Base-by-base conservation (phyloP, 2,888 invertebrate genomes). In the Nomada ruficornis region DNA sequence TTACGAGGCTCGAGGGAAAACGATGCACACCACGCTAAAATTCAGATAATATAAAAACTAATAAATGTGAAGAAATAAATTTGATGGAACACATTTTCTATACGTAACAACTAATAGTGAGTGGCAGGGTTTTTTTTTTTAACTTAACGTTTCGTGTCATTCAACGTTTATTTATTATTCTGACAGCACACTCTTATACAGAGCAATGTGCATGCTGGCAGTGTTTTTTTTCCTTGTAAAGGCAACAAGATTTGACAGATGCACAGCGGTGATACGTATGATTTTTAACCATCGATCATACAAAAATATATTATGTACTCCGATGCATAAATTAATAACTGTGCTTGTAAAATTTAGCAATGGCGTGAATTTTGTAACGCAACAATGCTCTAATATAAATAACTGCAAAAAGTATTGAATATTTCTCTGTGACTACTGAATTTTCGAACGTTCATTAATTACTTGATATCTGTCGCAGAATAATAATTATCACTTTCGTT, bases 41-140 rank as follows among this genome's bases (percentile, higher is more conserved):
- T 65, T 55, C 60, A 18, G 15, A 60, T 78, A 60, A 60, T 60
- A 52, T 65, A 47, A 54, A 78, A 80, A 60, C 26, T 80, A 80
- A 67, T 80, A 67, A 80, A 80, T 29, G 47, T 2, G 20, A 15
- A 4, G 70, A 54, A 13, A 71, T 80, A 54, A 71, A 80, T 63
- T 80, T 71, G 50, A 62, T 50, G 26, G 23, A n/a, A 23, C 52
- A 20, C 60, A 47, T 18, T 47, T 13, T 36, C 15, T n/a, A 36
- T 15, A 42, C 15, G 29, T 18, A 13, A 54, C 26, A 3, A 1
- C 36, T 9, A 20, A 15, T 7, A n/a, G 11, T 20, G 20, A 15
- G 50, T 0, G 47, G 15, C 29, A 11, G 23, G 42, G 57, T 18
- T 54, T 29, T 67, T 55, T 67, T 47, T 20, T 18, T 0, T 2